Evolutionary conservation across 1,140 invertebrate species (phyloP).

Genomic region (Brachionus manjavacas): DNA sequence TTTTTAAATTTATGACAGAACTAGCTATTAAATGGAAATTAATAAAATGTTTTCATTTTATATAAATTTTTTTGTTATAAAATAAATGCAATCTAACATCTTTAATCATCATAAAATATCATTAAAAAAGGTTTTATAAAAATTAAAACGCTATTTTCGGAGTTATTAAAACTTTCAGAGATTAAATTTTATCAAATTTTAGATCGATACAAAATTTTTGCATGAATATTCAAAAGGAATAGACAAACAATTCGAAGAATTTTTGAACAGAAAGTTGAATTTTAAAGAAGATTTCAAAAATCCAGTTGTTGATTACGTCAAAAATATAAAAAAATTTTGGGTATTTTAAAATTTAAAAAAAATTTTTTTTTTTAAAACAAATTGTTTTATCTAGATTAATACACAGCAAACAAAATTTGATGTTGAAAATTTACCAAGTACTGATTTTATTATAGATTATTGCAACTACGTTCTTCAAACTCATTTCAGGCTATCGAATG

Average conservation of each 20-base stretch:
- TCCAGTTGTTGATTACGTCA: conserved; percentile 13
- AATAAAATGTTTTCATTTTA: no score
- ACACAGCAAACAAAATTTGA: neutral
- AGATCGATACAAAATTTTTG: conserved; percentile 15
- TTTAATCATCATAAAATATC: no score
- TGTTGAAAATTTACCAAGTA: neutral
- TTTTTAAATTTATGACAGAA: no score
- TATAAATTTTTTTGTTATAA: no score
- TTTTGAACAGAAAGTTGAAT: neutral
- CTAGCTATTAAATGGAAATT: no score
- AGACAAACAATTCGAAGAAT: conserved; percentile 25
- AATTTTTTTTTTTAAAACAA: neutral
- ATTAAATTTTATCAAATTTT: no score
- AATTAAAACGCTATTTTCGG: no score
- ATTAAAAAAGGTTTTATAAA: no score
- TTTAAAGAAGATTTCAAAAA: conserved; percentile 19
- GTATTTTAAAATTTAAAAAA: neutral
- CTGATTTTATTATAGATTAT: conserved; percentile 19
- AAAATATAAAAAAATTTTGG: conserved; percentile 33
- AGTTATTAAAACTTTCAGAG: no score
- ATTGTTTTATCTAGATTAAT: neutral
- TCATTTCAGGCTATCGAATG: conserved; percentile 2
- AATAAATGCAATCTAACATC: no score
- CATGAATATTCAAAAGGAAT: conserved; percentile 23
- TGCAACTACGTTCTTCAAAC: conserved; percentile 18